Base-by-base conservation (phyloP, 2,113 vertebrate genomes). In the Tupaia tana region DNA sequence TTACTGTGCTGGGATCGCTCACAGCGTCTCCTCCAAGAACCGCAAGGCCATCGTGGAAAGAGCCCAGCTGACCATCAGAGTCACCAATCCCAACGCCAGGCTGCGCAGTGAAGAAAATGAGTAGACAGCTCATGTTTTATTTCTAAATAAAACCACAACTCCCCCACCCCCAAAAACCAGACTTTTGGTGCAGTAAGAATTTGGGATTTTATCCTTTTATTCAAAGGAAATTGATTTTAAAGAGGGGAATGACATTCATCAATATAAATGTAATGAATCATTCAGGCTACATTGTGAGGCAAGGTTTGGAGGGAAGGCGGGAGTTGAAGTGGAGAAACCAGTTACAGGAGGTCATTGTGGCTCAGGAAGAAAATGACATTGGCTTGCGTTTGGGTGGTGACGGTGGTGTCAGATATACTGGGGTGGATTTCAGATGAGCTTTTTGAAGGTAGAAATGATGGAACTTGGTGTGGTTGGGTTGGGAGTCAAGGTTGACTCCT, bases 211-310 rank as follows among this genome's bases (percentile, higher is more conserved):
- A 82, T 83, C 20, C 29, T 74, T 74, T 12, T 31, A 67, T 43
- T 61, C 25, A 54, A 75, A 92, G 58, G 24, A 77, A 90, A 75
- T 31, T 96, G 54, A 9, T 64, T 93, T 92, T 86, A 73, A 83
- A 83, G 85, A 66, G 29, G n/a, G 18, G 16, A 77, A 54, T 31
- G 20, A 69, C 16, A 66, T 7, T 74, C 2, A 78, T 89, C 52
- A 61, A 2, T 7, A 19, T 9, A 86, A 6, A 64, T 66, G 43
- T n/a, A 64, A 82, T 63, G 34, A 64, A 70, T 71, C n/a, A 34
- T 82, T 63, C 52, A 61, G 24, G 64, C 52, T 34, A 29, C 18
- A 27, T 63, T 63, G 64, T 78, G 24, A 79, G 67, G 71, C 34
- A 10, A n/a, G 9, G 54, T 7, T 74, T 66, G 78, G 63, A 56